These are phyloP conservation scores for Microtus oregoni DNA, from an alignment of 2,113 vertebrate genomes.

Conservation along the genomic window DNA sequence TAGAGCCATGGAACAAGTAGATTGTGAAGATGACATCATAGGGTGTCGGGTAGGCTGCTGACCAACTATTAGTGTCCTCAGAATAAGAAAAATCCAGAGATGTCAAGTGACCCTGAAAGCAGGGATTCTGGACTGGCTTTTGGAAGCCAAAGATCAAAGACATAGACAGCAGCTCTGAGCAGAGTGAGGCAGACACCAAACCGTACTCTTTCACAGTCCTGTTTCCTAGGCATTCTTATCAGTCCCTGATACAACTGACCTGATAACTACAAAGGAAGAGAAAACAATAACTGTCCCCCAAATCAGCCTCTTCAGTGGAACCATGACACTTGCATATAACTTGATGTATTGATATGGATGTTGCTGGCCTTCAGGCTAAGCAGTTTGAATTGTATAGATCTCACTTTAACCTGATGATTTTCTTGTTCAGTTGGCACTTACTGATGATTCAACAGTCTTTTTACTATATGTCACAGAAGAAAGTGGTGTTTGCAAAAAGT, in stretches of 20 bases:
- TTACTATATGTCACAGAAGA: background rate
- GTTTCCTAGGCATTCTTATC: background rate
- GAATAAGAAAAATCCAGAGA: background rate
- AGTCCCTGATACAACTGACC: background rate
- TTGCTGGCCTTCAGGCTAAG: background rate
- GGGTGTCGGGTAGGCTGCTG: rapidly evolving
- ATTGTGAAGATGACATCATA: background rate
- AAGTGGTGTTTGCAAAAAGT: background rate
- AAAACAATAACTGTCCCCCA: too few relatives aligned
- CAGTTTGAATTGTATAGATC: background rate
- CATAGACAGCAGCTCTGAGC: background rate
- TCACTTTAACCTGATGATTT: background rate
- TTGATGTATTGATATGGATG: background rate
- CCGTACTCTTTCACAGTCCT: background rate
- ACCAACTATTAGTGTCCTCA: background rate
- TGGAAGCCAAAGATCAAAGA: background rate
- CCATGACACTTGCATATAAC: background rate
- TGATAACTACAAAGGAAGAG: background rate
- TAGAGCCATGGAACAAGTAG: background rate
- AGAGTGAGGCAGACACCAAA: too few relatives aligned
- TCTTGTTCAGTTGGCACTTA: background rate
- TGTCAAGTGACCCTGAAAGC: background rate
- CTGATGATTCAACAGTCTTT: background rate
- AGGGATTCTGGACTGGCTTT: background rate
- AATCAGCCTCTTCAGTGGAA: background rate